These are phyloP conservation scores for Drosophila cracens DNA, from an alignment of 2,888 invertebrate species.

Conservation along the genomic window DNA sequence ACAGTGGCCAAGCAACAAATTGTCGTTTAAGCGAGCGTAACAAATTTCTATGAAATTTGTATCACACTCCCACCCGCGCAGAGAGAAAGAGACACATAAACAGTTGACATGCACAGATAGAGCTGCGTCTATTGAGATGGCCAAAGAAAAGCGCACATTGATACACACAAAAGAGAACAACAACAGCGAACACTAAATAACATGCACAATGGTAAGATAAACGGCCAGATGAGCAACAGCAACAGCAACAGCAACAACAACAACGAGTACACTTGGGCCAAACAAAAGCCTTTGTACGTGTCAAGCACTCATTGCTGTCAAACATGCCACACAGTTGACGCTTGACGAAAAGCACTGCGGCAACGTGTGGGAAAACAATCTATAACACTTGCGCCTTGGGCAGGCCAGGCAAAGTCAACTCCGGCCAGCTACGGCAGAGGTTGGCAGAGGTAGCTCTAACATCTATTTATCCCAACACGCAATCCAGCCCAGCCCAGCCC, in stretches of 20 bases:
- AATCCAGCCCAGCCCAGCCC: conserved; percentile 7
- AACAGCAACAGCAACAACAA: conserved; percentile 21
- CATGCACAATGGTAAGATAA: conserved; percentile 78
- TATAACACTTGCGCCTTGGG: conserved; percentile 70
- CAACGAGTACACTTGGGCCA: conserved; percentile 55
- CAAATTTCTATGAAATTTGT: conserved; percentile 73
- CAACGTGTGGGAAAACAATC: conserved; percentile 75
- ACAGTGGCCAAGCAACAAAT: conserved; percentile 55
- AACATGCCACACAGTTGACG: conserved; percentile 74
- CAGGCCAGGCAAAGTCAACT: conserved; percentile 25
- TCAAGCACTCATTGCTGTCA: conserved; percentile 79
- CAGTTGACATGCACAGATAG: conserved; percentile 36
- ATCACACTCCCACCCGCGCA: conserved; percentile 14
- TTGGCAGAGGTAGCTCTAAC: conserved; percentile 31
- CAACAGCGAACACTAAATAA: conserved; percentile 65
- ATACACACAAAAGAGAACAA: conserved; percentile 37
- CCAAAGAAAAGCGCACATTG: conserved; percentile 54
- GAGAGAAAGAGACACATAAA: conserved; percentile 7
- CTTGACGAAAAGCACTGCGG: conserved; percentile 67
- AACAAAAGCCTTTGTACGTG: conserved; percentile 77
- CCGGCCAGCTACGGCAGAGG: conserved; percentile 8
- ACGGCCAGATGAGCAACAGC: conserved; percentile 71
- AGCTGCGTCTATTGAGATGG: conserved; percentile 37
- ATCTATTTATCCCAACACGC: conserved; percentile 42
- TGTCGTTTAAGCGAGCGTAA: conserved; percentile 71